Conservation (phyloP, 2,113 vertebrate genomes). For the Calcarius ornatus region DNA sequence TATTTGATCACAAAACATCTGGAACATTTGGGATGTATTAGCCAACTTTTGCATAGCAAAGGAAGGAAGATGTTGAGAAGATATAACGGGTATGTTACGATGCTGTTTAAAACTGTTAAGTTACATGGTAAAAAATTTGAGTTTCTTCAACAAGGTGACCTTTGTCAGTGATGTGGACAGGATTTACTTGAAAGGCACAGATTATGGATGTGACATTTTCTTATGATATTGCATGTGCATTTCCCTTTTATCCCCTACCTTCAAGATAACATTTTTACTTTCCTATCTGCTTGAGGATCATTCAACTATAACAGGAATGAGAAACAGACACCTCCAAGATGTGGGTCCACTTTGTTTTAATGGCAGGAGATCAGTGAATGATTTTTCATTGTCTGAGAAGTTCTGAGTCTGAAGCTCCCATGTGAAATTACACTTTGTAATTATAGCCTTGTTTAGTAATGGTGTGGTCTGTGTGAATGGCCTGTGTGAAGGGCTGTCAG, state of each 20-base stretch:
- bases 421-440: neutral
- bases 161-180: neutral
- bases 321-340: neutral
- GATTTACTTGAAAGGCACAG: neutral
- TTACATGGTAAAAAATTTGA: neutral
- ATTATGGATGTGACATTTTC: neutral
- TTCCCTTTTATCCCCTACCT: neutral
- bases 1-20: constrained; percentile 16
- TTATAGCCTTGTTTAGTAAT: neutral
- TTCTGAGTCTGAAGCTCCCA: neutral
- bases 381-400: neutral
- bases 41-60: neutral
- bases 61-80: neutral
- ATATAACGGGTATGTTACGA: neutral
- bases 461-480: neutral
- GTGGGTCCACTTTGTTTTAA: neutral
- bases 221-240: neutral
- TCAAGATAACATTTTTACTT: neutral
- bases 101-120: neutral
- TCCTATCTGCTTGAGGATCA: neutral
- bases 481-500: neutral
- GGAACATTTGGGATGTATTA: constrained; percentile 12
- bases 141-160: neutral
- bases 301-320: neutral
- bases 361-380: neutral